Conservation (phyloP, 2,888 invertebrate species). For the Gastracanthus pulcherrimus region DNA sequence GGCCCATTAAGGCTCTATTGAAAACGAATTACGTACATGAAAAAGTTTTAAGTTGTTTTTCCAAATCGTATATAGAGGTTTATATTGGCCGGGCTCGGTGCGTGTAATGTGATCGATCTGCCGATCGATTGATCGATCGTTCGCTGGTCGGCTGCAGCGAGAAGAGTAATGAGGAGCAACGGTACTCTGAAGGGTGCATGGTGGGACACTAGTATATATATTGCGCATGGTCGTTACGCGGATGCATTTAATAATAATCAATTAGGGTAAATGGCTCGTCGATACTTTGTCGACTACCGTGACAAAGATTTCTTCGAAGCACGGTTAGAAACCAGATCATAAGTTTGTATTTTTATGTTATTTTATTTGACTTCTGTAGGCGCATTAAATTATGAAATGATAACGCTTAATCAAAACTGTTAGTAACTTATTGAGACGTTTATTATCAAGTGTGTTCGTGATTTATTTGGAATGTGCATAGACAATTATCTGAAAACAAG, state of each 20-base stretch:
- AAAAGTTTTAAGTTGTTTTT: slow-evolving; percentile 47
- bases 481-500: not conserved
- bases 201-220: not conserved
- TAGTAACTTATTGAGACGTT: not conserved
- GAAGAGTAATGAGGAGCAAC: slow-evolving; percentile 23
- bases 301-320: slow-evolving; percentile 14
- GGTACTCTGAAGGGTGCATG: slow-evolving; percentile 9
- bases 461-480: not conserved
- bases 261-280: slow-evolving; percentile 28
- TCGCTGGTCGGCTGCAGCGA: not conserved
- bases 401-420: not conserved
- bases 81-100: not conserved
- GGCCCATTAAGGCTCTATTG: slow-evolving; percentile 35
- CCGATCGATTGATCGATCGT: slow-evolving; percentile 20
- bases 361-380: not conserved
- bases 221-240: slow-evolving; percentile 34
- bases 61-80: slow-evolving; percentile 29
- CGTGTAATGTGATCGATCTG: slow-evolving; percentile 35
- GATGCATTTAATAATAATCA: slow-evolving; percentile 37
- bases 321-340: too few species aligned
- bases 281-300: slow-evolving; percentile 21
- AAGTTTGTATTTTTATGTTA: too few species aligned
- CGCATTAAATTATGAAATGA: not conserved
- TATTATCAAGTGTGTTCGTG: not conserved
- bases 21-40: slow-evolving; percentile 50